Percentiles rank a stretch among this genome's conserved stretches.
Conservation (phyloP, 2,888 invertebrate species). For the Arge pagana region DNA sequence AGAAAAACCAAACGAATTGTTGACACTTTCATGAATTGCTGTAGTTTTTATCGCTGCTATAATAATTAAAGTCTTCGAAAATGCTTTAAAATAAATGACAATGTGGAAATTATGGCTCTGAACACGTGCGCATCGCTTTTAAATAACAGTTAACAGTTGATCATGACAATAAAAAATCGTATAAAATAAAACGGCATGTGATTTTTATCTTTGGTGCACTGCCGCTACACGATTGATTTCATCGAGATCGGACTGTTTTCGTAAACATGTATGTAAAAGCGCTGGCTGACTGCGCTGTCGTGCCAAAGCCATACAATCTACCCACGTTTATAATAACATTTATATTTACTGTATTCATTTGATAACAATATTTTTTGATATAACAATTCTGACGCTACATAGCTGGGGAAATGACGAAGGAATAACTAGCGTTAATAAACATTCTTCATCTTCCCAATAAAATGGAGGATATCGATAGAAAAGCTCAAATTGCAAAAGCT, state of each 20-base stretch:
- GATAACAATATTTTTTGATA: neutral
- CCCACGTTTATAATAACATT: slow-evolving; percentile 14
- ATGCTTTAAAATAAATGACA: no score
- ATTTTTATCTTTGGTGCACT: neutral
- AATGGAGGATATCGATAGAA: no score
- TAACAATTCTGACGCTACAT: no score
- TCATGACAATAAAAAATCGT: neutral
- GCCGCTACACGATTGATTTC: no score
- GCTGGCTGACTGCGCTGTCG: slow-evolving; percentile 14
- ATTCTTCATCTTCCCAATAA: neutral
- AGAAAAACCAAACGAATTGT: no score
- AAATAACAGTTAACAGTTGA: neutral
- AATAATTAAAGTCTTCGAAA: no score
- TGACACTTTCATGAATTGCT: no score
- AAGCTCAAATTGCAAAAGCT: no score
- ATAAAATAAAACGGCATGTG: no score
- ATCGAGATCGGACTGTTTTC: neutral
- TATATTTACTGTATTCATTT: neutral
- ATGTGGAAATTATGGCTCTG: neutral
- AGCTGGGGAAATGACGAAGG: no score
- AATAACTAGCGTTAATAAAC: slow-evolving; percentile 13
- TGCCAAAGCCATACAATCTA: slow-evolving; percentile 1
- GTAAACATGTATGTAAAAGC: slow-evolving; percentile 2
- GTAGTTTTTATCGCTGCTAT: no score
- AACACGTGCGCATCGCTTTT: slow-evolving; percentile 9